Evolutionary conservation across 2,113 vertebrate genomes (phyloP).

Genomic region (Leptobrachium leishanense): DNA sequence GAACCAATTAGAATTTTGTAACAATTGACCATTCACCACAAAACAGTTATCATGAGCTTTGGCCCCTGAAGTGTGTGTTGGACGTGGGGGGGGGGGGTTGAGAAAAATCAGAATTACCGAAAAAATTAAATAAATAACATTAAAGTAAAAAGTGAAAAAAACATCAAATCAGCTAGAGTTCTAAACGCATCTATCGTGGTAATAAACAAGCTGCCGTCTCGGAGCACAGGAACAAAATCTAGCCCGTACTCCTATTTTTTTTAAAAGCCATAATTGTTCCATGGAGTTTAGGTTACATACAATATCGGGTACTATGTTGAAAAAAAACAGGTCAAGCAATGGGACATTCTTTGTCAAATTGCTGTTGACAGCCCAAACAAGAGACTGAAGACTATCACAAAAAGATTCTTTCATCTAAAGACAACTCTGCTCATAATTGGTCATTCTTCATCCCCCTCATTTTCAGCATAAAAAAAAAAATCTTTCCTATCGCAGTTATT

Average conservation of each 20-base stretch:
- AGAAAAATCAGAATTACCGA: conserved; percentile 64
- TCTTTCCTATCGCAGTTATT: conserved; percentile 62
- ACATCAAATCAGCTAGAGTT: neutral
- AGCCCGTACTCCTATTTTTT: neutral
- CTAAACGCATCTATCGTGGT: neutral
- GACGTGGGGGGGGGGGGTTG: conserved; percentile 55
- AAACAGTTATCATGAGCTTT: conserved; percentile 69
- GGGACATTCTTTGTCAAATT: conserved; percentile 73
- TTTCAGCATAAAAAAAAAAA: conserved; percentile 61
- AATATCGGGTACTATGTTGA: conserved; percentile 71
- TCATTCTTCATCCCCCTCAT: conserved; percentile 64
- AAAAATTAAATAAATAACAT: conserved; percentile 26
- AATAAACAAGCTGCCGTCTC: neutral
- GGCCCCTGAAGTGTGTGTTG: conserved; percentile 65
- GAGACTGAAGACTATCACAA: conserved; percentile 66
- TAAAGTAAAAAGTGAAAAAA: neutral
- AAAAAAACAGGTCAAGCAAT: conserved; percentile 74
- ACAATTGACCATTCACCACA: conserved; percentile 78
- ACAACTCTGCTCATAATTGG: conserved; percentile 71
- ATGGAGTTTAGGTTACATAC: conserved; percentile 59
- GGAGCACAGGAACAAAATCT: neutral
- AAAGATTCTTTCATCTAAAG: conserved; percentile 77
- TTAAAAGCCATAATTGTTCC: conserved; percentile 26
- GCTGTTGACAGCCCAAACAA: conserved; percentile 77
- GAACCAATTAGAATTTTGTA: conserved; percentile 81